Evolutionary conservation across 2,888 invertebrate genomes (phyloP).

Genomic region (Lasioglossum lativentre): DNA sequence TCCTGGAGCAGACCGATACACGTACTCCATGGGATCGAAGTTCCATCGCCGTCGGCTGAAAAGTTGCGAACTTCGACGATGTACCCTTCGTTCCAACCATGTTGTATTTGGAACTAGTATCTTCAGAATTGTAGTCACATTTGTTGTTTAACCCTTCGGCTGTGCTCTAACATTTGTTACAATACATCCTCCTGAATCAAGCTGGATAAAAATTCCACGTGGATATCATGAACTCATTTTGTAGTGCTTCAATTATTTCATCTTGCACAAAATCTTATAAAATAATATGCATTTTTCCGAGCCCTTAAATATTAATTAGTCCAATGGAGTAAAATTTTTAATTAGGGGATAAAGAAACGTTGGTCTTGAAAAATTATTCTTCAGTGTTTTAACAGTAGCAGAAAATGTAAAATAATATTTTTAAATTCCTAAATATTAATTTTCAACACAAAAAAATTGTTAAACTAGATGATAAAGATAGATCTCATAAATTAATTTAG

Average conservation of each 20-base stretch:
- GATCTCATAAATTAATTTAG: no score
- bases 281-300: background rate
- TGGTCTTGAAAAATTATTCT: no score
- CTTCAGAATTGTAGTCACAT: background rate
- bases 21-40: slow-evolving; percentile 6
- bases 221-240: background rate
- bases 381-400: no score
- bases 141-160: background rate
- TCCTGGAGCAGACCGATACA: slow-evolving; percentile 26
- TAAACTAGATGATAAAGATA: background rate
- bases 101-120: background rate
- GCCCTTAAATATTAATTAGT: no score
- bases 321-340: no score
- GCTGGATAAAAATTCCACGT: background rate
- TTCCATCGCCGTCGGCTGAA: background rate
- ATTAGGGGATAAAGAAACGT: no score
- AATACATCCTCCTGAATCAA: background rate
- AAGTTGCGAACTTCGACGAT: slow-evolving; percentile 16
- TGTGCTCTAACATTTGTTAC: background rate
- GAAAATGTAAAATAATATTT: background rate
- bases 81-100: background rate
- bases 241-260: background rate
- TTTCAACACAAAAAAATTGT: background rate
- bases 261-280: background rate
- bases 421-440: background rate